phyloP scores from a whole-genome alignment of 2,888 invertebrate genomes.

The Lamellibrachia columna region DNA sequence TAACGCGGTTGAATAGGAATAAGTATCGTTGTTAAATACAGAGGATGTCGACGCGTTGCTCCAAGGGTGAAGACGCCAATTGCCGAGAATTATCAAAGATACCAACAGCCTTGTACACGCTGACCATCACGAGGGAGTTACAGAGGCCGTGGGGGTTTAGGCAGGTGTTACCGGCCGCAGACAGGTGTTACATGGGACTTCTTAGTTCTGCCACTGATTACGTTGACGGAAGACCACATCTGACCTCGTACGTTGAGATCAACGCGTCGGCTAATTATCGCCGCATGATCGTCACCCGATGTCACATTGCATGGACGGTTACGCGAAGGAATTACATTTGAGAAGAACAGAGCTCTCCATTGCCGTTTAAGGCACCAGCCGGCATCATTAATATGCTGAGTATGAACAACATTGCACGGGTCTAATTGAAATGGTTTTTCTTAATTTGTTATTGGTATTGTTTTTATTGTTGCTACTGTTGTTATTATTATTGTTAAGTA shows the following conservation, averaged over 20 bases:
- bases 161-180: neutral
- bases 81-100: neutral
- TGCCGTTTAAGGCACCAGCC: neutral
- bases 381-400: neutral
- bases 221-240: neutral
- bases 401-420: neutral
- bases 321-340: neutral
- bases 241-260: neutral
- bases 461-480: no score
- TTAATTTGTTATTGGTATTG: no score
- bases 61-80: neutral
- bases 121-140: neutral
- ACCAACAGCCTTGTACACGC: neutral
- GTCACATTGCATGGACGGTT: neutral
- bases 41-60: neutral
- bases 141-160: neutral
- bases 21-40: neutral
- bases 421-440: neutral
- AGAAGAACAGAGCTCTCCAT: neutral
- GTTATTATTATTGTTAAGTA: no score
- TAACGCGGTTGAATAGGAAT: neutral
- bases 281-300: neutral
- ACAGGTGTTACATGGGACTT: neutral
- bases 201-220: neutral
- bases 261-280: conserved; percentile 5